Evolutionary conservation across 1,140 invertebrate genomes (phyloP), one percentile per base, ranked within the genome.

Genomic region (Linepithema humile): DNA sequence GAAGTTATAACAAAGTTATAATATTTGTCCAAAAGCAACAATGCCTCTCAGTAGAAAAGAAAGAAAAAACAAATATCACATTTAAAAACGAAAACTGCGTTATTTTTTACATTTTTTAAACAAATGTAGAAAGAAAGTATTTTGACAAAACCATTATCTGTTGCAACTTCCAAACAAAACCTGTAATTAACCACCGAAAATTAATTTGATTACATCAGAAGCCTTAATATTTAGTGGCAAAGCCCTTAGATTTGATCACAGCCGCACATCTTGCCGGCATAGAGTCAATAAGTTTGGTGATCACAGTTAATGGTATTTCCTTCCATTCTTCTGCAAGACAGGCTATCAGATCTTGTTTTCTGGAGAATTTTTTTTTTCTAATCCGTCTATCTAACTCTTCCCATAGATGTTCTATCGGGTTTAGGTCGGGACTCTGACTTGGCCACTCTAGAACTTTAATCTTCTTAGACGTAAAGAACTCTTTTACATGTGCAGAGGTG

Each of bases 401-500:
- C 55, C 57, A 75, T 55, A 75, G 10, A 40, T 45, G 57, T 45
- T 75, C 72, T 74, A 74, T 74, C 7, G 60, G 75, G 35, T 80
- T 69, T n/a, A 80, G 29, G 20, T 80, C 64, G 0, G 50, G 62
- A 43, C 62, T 69, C 20, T 69, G 75, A 32, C 35, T 35, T 10
- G 50, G 50, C 64, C 48, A 78, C 50, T 78, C 50, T 40, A 78
- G 48, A 7, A 78, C 6, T 65, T 65, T 50, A 20, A 55, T 78
- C 6, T 65, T 50, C 2, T 29, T 57, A 29, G 23, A 57, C 23
- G 23, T 57, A 57, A 57, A 57, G 26, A 57, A 57, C 57, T n/a
- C n/a, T n/a, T n/a, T n/a, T n/a, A n/a, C n/a, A n/a, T n/a, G n/a
- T n/a, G n/a, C n/a, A n/a, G n/a, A n/a, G n/a, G n/a, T n/a, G n/a